Evolutionary conservation across 2,797 vertebrate species (phyloP), one percentile per base, ranked within the genome.

Genomic region (Artibeus jamaicensis): DNA sequence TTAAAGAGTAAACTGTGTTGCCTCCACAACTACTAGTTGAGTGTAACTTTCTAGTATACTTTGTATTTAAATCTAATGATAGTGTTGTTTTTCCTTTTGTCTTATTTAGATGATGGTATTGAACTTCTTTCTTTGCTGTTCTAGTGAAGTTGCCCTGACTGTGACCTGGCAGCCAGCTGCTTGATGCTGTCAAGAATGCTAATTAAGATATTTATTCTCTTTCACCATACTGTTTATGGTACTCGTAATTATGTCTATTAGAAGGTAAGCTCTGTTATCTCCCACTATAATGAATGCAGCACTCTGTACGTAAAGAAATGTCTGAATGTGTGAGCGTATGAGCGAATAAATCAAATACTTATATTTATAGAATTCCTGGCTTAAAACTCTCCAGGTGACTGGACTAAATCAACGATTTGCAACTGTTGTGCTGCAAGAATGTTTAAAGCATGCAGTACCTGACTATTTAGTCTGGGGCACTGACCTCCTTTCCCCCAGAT

Each of bases 1-100:
- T 91, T 92, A 71, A 88, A 74, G 90, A 77, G 24, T 93, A 89
- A 93, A 85, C 84, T 46, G 12, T 74, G 16, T 91, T 94, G 77
- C 59, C 73, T 92, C 50, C 37, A 50, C 85, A 96, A 97, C 59
- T 86, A 79, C 85, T 76, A 59, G 90, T n/a, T 92, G 90, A 92
- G 32, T 89, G 92, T 92, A 94, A 74, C 95, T 95, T 97, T 90
- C 85, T 92, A 90, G 67, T 57, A n/a, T 57, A 82, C 87, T 96
- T 94, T 95, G 62, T 93, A 91, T 94, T 97, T 97, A 96, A 96
- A 93, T 78, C 68, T 96, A 94, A 91, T 81, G 77, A 95, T 86
- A 87, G 48, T 74, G 16, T 89, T 76, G 34, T 39, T 91, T 96
- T 85, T 77, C 87, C 92, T 93, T 88, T 86, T 87, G 84, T 93